A percentile compares a stretch with the other conserved stretches of the same genome.
These are phyloP conservation scores for Ochropacha duplaris DNA, from an alignment of 2,888 invertebrate genomes.

Conservation along the genomic window DNA sequence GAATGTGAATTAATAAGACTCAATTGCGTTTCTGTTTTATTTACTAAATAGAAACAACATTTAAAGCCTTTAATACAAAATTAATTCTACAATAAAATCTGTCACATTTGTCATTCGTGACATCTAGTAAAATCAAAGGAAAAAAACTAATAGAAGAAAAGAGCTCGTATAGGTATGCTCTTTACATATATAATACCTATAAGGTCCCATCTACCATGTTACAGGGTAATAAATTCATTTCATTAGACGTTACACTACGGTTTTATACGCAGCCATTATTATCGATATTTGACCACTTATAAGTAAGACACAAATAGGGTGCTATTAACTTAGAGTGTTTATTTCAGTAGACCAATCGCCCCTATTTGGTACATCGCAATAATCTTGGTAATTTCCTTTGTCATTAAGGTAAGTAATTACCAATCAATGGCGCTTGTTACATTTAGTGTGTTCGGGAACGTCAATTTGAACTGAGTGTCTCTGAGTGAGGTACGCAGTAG, in stretches of 20 bases:
- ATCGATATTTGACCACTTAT: not conserved
- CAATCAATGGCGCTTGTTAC: not conserved
- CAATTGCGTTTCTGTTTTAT: no score
- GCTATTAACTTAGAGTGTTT: conserved; percentile 14
- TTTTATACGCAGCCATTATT: not conserved
- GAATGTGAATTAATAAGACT: no score
- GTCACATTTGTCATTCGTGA: no score
- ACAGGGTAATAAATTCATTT: not conserved
- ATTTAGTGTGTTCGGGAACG: not conserved
- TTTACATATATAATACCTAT: no score
- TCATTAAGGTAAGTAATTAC: not conserved
- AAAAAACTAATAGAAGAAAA: no score
- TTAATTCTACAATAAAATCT: no score
- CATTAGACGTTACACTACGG: not conserved
- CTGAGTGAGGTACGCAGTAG: not conserved
- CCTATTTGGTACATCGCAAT: not conserved
- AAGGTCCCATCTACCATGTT: no score
- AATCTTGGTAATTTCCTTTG: not conserved
- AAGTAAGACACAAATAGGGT: conserved; percentile 10
- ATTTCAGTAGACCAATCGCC: not conserved
- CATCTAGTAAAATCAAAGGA: no score
- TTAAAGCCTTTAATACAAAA: no score
- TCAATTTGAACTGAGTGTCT: not conserved
- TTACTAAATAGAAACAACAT: no score
- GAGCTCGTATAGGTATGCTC: no score